Conservation (phyloP, 1,140 invertebrate species). For the Centruroides vittatus region DNA sequence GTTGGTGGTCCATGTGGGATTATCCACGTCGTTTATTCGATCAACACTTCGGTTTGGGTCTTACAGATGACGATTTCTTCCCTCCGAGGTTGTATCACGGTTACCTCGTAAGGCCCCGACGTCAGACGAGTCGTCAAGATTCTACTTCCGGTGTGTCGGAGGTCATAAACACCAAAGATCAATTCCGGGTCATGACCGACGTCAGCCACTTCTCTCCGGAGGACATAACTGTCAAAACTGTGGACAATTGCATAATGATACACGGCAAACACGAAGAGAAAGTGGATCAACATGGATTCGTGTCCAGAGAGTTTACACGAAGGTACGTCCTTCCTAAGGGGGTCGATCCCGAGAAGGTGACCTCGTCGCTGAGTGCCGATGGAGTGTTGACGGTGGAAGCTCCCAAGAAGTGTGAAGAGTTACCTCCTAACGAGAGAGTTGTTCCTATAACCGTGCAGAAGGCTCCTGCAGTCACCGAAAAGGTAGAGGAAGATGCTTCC, state of each 20-base stretch:
- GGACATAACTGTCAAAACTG: slow-evolving; percentile 25
- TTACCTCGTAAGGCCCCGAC: slow-evolving; percentile 10
- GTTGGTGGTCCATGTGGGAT: slow-evolving; percentile 2
- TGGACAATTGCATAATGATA: slow-evolving; percentile 26
- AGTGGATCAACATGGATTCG: slow-evolving; percentile 43
- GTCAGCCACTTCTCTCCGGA: slow-evolving; percentile 26
- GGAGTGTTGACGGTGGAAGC: slow-evolving; percentile 55
- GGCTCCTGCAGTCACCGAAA: too few species aligned
- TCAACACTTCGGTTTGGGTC: slow-evolving; percentile 20
- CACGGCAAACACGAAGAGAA: slow-evolving; percentile 26
- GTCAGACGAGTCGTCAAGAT: not conserved
- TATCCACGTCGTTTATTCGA: slow-evolving; percentile 16
- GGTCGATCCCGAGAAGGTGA: slow-evolving; percentile 43
- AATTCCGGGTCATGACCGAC: slow-evolving; percentile 25
- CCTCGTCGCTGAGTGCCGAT: slow-evolving; percentile 55
- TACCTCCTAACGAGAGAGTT: slow-evolving; percentile 14
- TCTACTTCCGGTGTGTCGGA: slow-evolving; percentile 6
- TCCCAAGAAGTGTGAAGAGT: slow-evolving; percentile 31
- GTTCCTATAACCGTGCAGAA: slow-evolving; percentile 16
- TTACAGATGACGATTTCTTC: slow-evolving; percentile 17
- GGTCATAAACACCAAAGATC: slow-evolving; percentile 17
- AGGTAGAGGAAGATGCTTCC: too few species aligned
- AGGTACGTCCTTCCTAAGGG: slow-evolving; percentile 45
- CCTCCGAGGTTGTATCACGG: not conserved
- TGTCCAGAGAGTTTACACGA: slow-evolving; percentile 57